Evolutionary conservation across 64 coral and sea anemone genomes (phyloP).

Genomic region (Orbicella faveolata): DNA sequence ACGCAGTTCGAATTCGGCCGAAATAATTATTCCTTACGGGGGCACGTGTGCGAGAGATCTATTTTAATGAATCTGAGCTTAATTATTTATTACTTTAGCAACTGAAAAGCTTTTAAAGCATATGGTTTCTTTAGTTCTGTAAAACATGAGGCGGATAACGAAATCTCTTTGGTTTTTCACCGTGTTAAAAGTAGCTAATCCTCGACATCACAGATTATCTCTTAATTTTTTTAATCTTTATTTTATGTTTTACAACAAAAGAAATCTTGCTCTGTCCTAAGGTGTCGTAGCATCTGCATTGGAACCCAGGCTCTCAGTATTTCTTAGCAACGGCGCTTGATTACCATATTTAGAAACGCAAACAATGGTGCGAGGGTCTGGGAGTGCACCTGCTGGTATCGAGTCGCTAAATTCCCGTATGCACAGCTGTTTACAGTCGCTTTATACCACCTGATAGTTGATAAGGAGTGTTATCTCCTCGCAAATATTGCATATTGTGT

Average conservation of each 20-base stretch:
- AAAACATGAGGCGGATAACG: slow-evolving; percentile 29
- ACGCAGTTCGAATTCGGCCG: slow-evolving; percentile 6
- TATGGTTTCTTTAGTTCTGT: slow-evolving; percentile 42
- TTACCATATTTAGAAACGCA: slow-evolving; percentile 31
- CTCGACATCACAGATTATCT: neutral
- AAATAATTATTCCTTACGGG: slow-evolving; percentile 38
- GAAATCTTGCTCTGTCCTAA: neutral
- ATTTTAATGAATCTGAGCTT: slow-evolving; percentile 37
- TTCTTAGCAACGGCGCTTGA: slow-evolving; percentile 12
- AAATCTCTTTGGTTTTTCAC: slow-evolving; percentile 13
- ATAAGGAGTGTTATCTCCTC: slow-evolving; percentile 42
- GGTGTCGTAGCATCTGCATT: neutral
- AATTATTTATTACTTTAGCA: slow-evolving; percentile 50
- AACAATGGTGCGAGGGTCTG: slow-evolving; percentile 20
- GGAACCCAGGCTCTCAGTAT: slow-evolving; percentile 27
- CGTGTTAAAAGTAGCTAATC: slow-evolving; percentile 13
- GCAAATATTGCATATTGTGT: slow-evolving; percentile 38
- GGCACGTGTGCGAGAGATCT: slow-evolving; percentile 37
- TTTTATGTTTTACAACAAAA: neutral
- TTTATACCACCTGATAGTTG: slow-evolving; percentile 29
- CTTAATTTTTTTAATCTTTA: neutral
- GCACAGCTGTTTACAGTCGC: slow-evolving; percentile 33
- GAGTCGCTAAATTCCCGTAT: slow-evolving; percentile 37
- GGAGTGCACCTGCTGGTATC: slow-evolving; percentile 8
- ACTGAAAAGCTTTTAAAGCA: slow-evolving; percentile 43